These are phyloP conservation scores for Anoplius nigerrimus DNA, from an alignment of 2,888 invertebrate genomes.

Conservation along the genomic window DNA sequence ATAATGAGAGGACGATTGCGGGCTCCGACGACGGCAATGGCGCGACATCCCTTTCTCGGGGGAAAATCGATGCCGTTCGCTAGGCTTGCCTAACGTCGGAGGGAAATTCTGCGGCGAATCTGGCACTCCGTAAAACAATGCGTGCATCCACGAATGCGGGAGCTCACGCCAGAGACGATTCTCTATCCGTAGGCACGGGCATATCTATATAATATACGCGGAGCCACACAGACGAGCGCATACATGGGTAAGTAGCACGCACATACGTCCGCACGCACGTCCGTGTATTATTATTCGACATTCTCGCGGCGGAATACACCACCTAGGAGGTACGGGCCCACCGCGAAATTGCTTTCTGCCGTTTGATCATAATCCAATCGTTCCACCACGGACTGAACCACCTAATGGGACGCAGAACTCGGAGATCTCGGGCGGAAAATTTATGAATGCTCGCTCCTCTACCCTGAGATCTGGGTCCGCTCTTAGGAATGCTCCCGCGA, in stretches of 20 bases:
- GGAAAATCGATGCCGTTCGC: too few relatives aligned
- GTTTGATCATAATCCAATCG: conserved; percentile 63
- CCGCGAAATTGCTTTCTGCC: conserved; percentile 59
- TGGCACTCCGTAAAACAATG: too few relatives aligned
- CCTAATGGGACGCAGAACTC: conserved; percentile 57
- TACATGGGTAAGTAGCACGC: too few relatives aligned
- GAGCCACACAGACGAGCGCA: too few relatives aligned
- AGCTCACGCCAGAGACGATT: too few relatives aligned
- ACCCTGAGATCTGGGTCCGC: conserved; percentile 37
- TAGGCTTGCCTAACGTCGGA: too few relatives aligned
- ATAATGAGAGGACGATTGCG: too few relatives aligned
- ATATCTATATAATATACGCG: background rate
- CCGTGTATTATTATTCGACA: conserved; percentile 20
- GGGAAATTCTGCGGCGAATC: too few relatives aligned
- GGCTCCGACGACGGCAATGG: too few relatives aligned
- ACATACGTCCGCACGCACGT: too few relatives aligned
- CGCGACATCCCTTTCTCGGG: too few relatives aligned
- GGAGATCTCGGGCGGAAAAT: conserved; percentile 51
- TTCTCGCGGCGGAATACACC: conserved; percentile 46
- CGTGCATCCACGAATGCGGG: background rate
- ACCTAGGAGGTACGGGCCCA: conserved; percentile 45
- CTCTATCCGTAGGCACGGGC: background rate
- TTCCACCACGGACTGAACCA: conserved; percentile 51
- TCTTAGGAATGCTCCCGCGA: conserved; percentile 47
- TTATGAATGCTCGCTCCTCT: conserved; percentile 50